Evolutionary conservation across 2,113 vertebrate genomes (phyloP), one percentile per base, ranked within the genome.

Genomic region (Albula goreensis): DNA sequence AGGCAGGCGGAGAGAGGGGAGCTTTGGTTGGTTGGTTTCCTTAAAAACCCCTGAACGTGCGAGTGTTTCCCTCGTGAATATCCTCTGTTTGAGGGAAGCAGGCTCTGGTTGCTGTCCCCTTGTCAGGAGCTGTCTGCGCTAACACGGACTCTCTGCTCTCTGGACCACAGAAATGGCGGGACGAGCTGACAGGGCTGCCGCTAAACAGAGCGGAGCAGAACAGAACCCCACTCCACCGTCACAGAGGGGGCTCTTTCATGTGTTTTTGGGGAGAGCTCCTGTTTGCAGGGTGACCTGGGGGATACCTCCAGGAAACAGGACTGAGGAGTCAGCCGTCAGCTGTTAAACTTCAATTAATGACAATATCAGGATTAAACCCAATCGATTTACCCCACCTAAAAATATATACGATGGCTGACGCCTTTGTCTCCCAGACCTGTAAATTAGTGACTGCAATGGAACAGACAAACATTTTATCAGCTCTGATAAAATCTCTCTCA

Each of bases 11-110:
- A 1, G n/a, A 74, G n/a, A 74, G 31, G 70, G 1, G n/a, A 74
- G 70, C 70, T 10, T 31, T 74, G 70, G 70, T 74, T 74, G 70
- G 70, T 74, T 74, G 70, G n/a, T 74, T 74, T 66, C 10, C 70
- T 74, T 31, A 74, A 31, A 74, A 31, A 22, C n/a, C 31, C 31
- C n/a, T 10, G 70, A 74, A 74, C 9, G 5, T n/a, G 22, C 70
- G 6, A 11, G 70, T 19, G n/a, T 56, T 9, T 74, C 70, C 70
- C 70, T 74, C 5, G 70, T 31, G 70, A 22, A 74, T 74, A 25
- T 74, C n/a, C 66, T 31, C 66, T 9, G n/a, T 31, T 31, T 7
- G n/a, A 74, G 66, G n/a, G 8, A 74, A 74, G n/a, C 9, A n/a
- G 70, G 60, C 1, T 8, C 0, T 31, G 3, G 19, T 17, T 8